These are phyloP conservation scores for Paramuricea clavata DNA, from an alignment of 92 coral and sea anemone species.

Conservation along the genomic window DNA sequence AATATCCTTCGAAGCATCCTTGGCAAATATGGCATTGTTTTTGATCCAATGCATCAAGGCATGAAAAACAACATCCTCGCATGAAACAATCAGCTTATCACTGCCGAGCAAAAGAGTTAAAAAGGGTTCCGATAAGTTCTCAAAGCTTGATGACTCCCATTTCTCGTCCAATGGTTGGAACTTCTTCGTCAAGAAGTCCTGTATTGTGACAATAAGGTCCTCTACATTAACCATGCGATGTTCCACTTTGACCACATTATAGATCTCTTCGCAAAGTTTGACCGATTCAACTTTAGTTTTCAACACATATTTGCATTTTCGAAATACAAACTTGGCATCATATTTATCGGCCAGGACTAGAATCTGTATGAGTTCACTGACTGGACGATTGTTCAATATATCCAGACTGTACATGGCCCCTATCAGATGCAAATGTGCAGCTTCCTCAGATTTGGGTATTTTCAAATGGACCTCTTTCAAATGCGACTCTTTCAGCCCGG, in stretches of 20 bases:
- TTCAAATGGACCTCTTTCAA: slow-evolving; percentile 6
- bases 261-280: neutral
- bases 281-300: neutral
- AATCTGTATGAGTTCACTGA: neutral
- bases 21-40: neutral
- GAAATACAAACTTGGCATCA: slow-evolving; percentile 11
- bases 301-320: slow-evolving; percentile 4
- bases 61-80: neutral
- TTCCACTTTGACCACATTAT: neutral
- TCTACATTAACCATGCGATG: neutral
- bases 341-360: neutral
- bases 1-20: neutral
- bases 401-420: neutral
- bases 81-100: neutral
- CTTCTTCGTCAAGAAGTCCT: slow-evolving; percentile 71
- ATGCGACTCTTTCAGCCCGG: slow-evolving; percentile 18
- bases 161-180: slow-evolving; percentile 88
- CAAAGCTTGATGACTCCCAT: slow-evolving; percentile 83
- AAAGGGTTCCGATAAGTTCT: neutral
- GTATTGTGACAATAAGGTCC: neutral
- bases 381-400: neutral
- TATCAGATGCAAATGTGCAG: neutral
- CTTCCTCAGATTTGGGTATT: neutral
- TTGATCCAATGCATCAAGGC: neutral
- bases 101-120: neutral